Conservation (phyloP, 1,140 invertebrate genomes). For the Drosophila albomicans region DNA sequence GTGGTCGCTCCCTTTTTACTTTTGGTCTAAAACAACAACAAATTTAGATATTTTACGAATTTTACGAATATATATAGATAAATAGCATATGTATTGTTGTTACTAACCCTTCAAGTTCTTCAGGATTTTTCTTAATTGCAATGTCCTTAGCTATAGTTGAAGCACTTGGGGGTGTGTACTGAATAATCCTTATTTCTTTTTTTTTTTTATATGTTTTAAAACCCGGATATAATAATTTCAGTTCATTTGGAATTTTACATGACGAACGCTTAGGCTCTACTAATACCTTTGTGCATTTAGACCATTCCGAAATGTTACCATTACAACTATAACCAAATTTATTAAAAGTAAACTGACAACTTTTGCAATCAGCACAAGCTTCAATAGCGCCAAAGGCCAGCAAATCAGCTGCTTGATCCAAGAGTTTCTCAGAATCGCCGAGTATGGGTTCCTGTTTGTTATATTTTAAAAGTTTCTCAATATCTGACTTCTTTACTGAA, state of each 20-base stretch:
- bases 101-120: slow-evolving; percentile 85
- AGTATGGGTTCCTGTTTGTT: slow-evolving; percentile 90
- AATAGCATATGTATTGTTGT: slow-evolving; percentile 1
- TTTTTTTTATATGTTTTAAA: slow-evolving; percentile 90
- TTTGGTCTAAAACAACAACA: slow-evolving; percentile 86
- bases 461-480: slow-evolving; percentile 88
- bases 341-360: slow-evolving; percentile 90
- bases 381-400: slow-evolving; percentile 94
- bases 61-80: slow-evolving; percentile 18
- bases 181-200: slow-evolving; percentile 88
- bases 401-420: slow-evolving; percentile 92
- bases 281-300: slow-evolving; percentile 92
- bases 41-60: background rate
- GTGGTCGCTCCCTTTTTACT: slow-evolving; percentile 87
- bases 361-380: slow-evolving; percentile 92
- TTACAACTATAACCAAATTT: slow-evolving; percentile 92
- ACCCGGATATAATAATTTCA: slow-evolving; percentile 87
- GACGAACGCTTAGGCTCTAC: slow-evolving; percentile 90
- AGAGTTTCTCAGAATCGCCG: slow-evolving; percentile 89
- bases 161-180: slow-evolving; percentile 86
- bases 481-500: slow-evolving; percentile 87
- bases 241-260: slow-evolving; percentile 90
- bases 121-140: slow-evolving; percentile 86
- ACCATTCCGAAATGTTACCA: slow-evolving; percentile 95
- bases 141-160: slow-evolving; percentile 80